Conservation (phyloP, 2,797 vertebrate genomes). For the Smutsia temminckii region DNA sequence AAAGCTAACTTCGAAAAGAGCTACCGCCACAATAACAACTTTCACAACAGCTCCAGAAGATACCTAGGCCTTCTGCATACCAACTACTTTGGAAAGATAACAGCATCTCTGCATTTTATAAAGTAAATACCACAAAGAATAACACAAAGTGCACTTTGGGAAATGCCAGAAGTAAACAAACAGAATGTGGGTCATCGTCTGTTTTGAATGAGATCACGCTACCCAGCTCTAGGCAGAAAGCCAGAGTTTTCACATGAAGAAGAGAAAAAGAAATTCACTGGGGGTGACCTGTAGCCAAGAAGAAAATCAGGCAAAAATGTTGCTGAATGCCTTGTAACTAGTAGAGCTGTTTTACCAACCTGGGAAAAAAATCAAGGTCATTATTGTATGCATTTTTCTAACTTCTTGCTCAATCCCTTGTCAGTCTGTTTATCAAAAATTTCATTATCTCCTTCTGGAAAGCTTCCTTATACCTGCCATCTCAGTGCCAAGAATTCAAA, state of each 20-base stretch:
- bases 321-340: neutral
- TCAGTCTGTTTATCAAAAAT: neutral
- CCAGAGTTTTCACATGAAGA: neutral
- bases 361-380: neutral
- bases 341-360: neutral
- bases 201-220: constrained; percentile 37
- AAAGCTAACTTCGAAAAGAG: constrained; percentile 25
- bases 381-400: neutral
- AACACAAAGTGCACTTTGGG: neutral
- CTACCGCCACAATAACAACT: neutral
- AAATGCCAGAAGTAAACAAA: constrained; percentile 28
- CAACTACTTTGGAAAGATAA: neutral
- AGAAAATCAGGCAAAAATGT: neutral
- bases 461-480: neutral
- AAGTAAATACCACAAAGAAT: neutral
- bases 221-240: neutral
- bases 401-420: neutral
- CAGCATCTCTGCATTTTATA: neutral
- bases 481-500: neutral
- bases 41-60: neutral
- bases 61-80: neutral
- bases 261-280: neutral
- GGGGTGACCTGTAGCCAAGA: neutral
- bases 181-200: neutral
- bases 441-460: constrained; percentile 17